These are phyloP conservation scores for Parasteatoda lunata DNA, from an alignment of 2,888 invertebrate genomes.

Conservation along the genomic window DNA sequence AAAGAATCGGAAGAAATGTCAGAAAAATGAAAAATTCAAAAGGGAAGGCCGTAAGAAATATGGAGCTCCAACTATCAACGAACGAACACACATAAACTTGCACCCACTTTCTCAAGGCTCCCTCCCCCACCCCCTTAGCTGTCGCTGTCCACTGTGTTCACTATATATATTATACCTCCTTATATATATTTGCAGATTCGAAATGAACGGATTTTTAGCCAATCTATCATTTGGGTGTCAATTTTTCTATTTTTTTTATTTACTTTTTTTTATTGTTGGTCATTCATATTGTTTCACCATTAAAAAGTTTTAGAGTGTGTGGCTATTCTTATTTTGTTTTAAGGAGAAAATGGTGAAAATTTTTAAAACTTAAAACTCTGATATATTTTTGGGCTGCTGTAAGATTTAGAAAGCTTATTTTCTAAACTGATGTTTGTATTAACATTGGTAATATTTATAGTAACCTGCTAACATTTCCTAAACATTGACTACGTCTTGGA, in stretches of 20 bases:
- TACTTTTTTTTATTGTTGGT: neutral
- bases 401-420: too few relatives aligned
- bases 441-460: too few relatives aligned
- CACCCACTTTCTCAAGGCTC: conserved; percentile 64
- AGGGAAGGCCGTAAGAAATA: conserved; percentile 62
- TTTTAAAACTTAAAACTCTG: too few relatives aligned
- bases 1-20: conserved; percentile 19
- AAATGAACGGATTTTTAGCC: conserved; percentile 65
- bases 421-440: too few relatives aligned
- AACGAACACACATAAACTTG: conserved; percentile 65
- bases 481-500: too few relatives aligned
- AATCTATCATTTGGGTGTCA: conserved; percentile 45
- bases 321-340: too few relatives aligned
- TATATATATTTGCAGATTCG: conserved; percentile 62
- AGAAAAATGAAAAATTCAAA: conserved; percentile 67
- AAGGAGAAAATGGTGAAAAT: too few relatives aligned
- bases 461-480: too few relatives aligned
- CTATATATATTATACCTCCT: conserved; percentile 54
- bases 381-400: too few relatives aligned
- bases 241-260: neutral
- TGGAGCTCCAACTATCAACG: conserved; percentile 66
- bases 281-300: neutral
- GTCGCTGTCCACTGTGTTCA: conserved; percentile 9
- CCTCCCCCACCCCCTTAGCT: conserved; percentile 4
- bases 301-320: neutral